These are phyloP conservation scores for Sympetrum striolatum DNA, from an alignment of 2,888 invertebrate species.

Conservation along the genomic window DNA sequence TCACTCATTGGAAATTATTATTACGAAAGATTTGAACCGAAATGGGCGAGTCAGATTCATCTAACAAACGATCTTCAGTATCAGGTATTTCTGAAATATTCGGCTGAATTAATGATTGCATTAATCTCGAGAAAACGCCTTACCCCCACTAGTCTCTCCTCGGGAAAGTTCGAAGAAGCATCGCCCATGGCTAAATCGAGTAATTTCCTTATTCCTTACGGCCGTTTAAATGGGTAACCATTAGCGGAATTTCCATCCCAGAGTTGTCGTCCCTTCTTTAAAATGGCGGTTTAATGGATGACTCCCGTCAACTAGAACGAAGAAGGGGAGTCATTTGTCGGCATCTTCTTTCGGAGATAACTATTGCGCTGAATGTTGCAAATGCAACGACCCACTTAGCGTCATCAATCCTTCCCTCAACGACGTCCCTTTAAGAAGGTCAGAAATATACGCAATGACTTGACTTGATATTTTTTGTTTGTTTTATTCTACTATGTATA, in stretches of 20 bases:
- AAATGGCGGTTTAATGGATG: neutral
- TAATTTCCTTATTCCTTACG: neutral
- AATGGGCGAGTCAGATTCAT: too few species aligned
- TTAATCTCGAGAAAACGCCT: too few species aligned
- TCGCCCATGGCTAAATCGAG: neutral
- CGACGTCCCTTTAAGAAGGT: neutral
- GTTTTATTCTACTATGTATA: too few species aligned
- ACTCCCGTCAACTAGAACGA: neutral
- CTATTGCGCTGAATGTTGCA: neutral
- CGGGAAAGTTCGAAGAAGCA: too few species aligned
- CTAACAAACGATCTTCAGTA: too few species aligned
- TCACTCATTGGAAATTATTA: too few species aligned
- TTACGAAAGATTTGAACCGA: too few species aligned
- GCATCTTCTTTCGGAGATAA: neutral
- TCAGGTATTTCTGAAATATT: too few species aligned
- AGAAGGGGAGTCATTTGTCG: neutral
- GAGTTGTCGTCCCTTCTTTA: neutral
- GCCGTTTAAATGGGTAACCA: neutral
- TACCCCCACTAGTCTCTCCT: too few species aligned
- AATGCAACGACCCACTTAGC: neutral
- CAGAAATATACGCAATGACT: neutral
- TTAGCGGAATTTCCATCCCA: neutral
- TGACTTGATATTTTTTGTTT: too few species aligned
- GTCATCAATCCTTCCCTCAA: neutral
- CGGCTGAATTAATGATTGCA: too few species aligned